Conservation (phyloP, 2,797 vertebrate genomes). For the Muscicapa comitata region DNA sequence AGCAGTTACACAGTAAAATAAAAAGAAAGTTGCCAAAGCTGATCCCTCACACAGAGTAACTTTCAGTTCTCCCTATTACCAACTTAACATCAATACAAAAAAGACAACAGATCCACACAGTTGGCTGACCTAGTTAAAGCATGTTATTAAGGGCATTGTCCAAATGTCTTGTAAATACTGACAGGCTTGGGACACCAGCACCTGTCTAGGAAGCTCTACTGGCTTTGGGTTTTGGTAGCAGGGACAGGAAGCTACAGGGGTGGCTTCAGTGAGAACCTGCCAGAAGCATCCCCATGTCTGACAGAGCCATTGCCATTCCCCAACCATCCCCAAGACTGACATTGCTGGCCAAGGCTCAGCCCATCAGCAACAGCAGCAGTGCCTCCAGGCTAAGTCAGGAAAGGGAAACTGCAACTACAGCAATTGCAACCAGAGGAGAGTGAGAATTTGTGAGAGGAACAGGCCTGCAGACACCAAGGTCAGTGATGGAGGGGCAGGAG, state of each 20-base stretch:
- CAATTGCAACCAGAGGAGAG: neutral
- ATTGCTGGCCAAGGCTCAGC: neutral
- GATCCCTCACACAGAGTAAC: neutral
- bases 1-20: neutral
- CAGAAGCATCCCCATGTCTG: neutral
- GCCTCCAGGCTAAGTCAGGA: neutral
- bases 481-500: neutral
- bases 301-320: neutral
- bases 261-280: neutral
- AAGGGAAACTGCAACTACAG: neutral
- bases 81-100: neutral
- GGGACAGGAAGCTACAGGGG: neutral
- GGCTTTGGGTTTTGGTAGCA: neutral
- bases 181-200: neutral
- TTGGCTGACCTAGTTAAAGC: neutral
- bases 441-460: neutral
- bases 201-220: neutral
- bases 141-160: neutral
- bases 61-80: neutral
- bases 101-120: neutral
- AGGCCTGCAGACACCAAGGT: neutral
- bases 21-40: neutral
- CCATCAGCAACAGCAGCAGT: accelerated
- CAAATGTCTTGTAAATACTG: neutral
- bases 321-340: neutral